Conservation (phyloP, 1,140 invertebrate species). For the Ptiloglossa arizonensis region DNA sequence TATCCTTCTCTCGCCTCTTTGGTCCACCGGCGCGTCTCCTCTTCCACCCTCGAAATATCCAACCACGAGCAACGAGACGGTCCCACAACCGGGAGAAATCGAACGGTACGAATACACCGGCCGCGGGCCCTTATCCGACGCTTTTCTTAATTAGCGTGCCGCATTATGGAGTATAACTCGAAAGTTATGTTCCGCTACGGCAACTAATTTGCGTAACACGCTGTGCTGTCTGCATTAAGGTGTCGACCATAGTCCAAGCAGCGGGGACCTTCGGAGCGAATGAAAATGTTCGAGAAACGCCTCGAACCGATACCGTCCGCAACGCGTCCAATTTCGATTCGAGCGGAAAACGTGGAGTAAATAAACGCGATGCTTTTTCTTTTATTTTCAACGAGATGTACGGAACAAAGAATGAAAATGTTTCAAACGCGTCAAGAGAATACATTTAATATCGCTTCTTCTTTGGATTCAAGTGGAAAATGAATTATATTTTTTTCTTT, state of each 20-base stretch:
- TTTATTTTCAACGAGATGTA: too few relatives aligned
- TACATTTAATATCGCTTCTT: too few relatives aligned
- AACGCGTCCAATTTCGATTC: too few relatives aligned
- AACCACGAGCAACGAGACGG: conserved; percentile 16
- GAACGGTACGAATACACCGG: conserved; percentile 37
- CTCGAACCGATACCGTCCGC: not conserved
- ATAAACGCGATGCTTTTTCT: too few relatives aligned
- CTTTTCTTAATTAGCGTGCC: conserved; percentile 64
- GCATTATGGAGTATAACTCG: conserved; percentile 37
- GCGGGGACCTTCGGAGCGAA: not conserved
- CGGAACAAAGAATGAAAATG: too few relatives aligned
- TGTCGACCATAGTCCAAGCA: not conserved
- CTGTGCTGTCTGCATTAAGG: conserved; percentile 28
- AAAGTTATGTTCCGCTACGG: conserved; percentile 45
- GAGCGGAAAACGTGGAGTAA: too few relatives aligned
- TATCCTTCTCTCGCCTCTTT: conserved; percentile 14
- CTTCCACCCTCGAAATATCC: conserved; percentile 52
- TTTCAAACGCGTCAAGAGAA: too few relatives aligned
- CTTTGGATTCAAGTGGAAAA: too few relatives aligned
- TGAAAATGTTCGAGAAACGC: not conserved
- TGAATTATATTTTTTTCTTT: too few relatives aligned
- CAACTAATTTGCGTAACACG: conserved; percentile 67
- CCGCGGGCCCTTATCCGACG: conserved; percentile 48
- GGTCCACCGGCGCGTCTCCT: conserved; percentile 3
- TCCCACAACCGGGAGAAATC: conserved; percentile 46